A percentile compares a stretch with the other conserved stretches of the same genome.
These are phyloP conservation scores for Leptatherina wallacei DNA, from an alignment of 2,797 vertebrate genomes.

Conservation along the genomic window DNA sequence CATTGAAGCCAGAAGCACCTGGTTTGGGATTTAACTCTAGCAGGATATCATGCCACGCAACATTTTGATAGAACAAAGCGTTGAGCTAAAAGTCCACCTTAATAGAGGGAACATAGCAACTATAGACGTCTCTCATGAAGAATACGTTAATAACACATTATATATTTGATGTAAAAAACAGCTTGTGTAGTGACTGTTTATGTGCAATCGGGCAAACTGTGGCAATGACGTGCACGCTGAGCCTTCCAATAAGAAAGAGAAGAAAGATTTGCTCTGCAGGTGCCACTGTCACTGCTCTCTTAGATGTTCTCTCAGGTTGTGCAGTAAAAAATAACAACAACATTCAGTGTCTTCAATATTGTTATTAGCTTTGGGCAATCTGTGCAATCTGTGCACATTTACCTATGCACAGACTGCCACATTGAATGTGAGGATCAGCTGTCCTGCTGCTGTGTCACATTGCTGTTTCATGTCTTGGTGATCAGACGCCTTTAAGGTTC, in stretches of 20 bases:
- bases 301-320: neutral
- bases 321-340: neutral
- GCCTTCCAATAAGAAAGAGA: neutral
- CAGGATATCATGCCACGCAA: slow-evolving; percentile 14
- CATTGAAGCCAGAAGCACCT: slow-evolving; percentile 33
- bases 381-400: slow-evolving; percentile 10
- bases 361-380: slow-evolving; percentile 10
- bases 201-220: slow-evolving; percentile 3
- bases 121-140: neutral
- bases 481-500: slow-evolving; percentile 44
- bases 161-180: slow-evolving; percentile 23
- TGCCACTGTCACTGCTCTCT: neutral
- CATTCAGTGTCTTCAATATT: neutral
- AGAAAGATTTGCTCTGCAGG: neutral
- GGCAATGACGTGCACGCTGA: neutral
- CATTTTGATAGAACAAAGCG: slow-evolving; percentile 46
- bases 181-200: neutral
- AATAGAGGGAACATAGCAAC: no score
- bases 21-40: slow-evolving; percentile 31
- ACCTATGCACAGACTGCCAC: slow-evolving; percentile 17
- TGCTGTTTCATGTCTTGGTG: slow-evolving; percentile 39
- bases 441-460: slow-evolving; percentile 42
- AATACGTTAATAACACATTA: slow-evolving; percentile 14
- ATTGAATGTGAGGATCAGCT: slow-evolving; percentile 32
- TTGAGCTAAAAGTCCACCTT: slow-evolving; percentile 18